Evolutionary conservation across 2,113 vertebrate species (phyloP), one percentile per base, ranked within the genome.

Genomic region (Dasyornis broadbenti): DNA sequence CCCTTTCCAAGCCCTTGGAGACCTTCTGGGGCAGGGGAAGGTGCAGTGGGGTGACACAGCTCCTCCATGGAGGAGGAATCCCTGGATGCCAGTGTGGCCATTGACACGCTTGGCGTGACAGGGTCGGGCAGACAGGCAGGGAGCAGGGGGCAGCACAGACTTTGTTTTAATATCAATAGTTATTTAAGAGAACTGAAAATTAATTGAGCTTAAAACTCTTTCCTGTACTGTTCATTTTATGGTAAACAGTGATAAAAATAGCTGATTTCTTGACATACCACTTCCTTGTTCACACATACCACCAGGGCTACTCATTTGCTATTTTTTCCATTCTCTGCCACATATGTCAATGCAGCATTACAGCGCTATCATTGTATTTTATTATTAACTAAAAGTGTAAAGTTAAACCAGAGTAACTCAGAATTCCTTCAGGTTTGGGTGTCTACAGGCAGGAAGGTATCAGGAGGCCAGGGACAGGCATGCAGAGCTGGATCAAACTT

Each of bases 71-170:
- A 13, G 22, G 44, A 7, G 54, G n/a, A 42, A 40, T 37, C 44
- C n/a, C 19, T 0, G 0, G 7, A 17, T 1, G 3, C 33, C 59
- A 13, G 28, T 0, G 0, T 6, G 15, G 35, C 33, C 39, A 7
- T 7, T 57, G 31, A 52, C 24, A 16, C 0, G 0, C 14, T 8
- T 24, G 17, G 19, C 49, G 52, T 76, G 72, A 49, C 26, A 49
- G 35, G 21, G 20, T 3, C 1, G 2, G 73, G 69, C 35, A 73
- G 45, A 37, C 47, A 33, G 1, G 2, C 2, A 5, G 12, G 16
- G 7, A 63, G 49, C 19, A 71, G 26, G 15, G 27, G 39, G n/a
- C 31, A 82, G 30, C 4, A 10, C 15, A 33, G 39, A 9, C 10
- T 76, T 90, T 3, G 1, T 45, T 77, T 68, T 63, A 73, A 19